A percentile compares a stretch with the other conserved stretches of the same genome.
These are phyloP conservation scores for Salpingus planirostris DNA, from an alignment of 2,888 invertebrate genomes.

Conservation along the genomic window DNA sequence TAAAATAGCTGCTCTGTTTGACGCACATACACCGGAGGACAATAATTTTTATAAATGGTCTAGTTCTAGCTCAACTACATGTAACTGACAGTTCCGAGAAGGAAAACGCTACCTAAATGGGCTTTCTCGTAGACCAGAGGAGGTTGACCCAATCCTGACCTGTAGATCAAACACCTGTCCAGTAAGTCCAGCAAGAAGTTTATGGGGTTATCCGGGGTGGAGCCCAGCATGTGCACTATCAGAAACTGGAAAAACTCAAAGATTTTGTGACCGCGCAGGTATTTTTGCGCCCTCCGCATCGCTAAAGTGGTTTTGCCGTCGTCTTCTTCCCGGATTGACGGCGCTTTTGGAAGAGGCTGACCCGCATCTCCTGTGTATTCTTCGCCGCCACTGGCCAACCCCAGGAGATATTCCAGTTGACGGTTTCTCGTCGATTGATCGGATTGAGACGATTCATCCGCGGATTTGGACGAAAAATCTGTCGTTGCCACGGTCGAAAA, in stretches of 20 bases:
- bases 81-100: background rate
- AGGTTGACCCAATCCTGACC: slow-evolving; percentile 39
- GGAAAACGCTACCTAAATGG: slow-evolving; percentile 27
- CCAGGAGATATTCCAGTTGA: slow-evolving; percentile 30
- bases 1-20: slow-evolving; percentile 30
- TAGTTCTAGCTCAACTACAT: too few species aligned
- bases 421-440: background rate
- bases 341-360: slow-evolving; percentile 2
- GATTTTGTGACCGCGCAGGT: slow-evolving; percentile 38
- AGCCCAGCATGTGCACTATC: slow-evolving; percentile 39
- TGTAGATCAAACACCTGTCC: slow-evolving; percentile 41
- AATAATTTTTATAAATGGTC: too few species aligned
- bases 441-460: background rate
- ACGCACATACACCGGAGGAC: background rate
- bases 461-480: background rate
- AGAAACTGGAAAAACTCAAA: slow-evolving; percentile 43
- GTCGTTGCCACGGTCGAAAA: too few species aligned
- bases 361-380: slow-evolving; percentile 10
- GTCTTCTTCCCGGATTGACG: slow-evolving; percentile 7
- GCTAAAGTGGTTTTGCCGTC: slow-evolving; percentile 12
- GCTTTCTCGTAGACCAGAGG: slow-evolving; percentile 39
- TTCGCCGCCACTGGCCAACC: slow-evolving; percentile 17
- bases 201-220: slow-evolving; percentile 40
- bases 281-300: slow-evolving; percentile 35
- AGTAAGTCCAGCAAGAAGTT: slow-evolving; percentile 39